Evolutionary conservation across 2,797 vertebrate genomes (phyloP), one percentile per base, ranked within the genome.

Genomic region (Onychomys leucogaster): DNA sequence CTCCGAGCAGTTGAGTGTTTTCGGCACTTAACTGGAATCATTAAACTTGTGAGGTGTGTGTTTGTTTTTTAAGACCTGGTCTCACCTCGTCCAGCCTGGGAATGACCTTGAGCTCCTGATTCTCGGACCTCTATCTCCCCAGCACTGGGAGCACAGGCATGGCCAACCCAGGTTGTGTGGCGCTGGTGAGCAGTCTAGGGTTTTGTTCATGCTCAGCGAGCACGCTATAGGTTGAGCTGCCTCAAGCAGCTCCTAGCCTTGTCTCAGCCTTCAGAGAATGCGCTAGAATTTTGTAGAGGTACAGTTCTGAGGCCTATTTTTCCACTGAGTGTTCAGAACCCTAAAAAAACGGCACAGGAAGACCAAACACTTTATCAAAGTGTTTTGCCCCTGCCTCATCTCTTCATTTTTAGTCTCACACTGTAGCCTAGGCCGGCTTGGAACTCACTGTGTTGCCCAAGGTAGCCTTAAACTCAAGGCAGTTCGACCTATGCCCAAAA

Each of bases 211-310:
- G 5, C 29, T 34, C n/a, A n/a, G 63, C 0, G 2, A 52, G 61
- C 61, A 5, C 46, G n/a, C 83, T 52, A 25, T 14, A 19, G 49
- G 14, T 12, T 49, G 61, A 86, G 49, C 23, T 4, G 49, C 34
- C 14, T 41, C 34, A 27, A 27, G 34, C 34, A 17, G 46, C 49
- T 49, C 9, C 67, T 71, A 6, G 37, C n/a, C 46, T 21, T 76
- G 49, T 94, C 86, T 73, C 77, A 85, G 78, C 86, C 73, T 93
- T 91, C 91, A 92, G 87, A 76, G 61, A 49, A 86, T 67, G 75
- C 78, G 52, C 37, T 61, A 49, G 63, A 89, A 63, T 89, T 93
- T 69, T 78, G 41, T 37, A 78, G 71, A 37, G 46, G 29, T 59
- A 6, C 34, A 94, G 43, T 59, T 89, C 59, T 6, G 13, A 95